Conservation (phyloP, 2,888 invertebrate genomes). For the Hirudinaria manillensis region DNA sequence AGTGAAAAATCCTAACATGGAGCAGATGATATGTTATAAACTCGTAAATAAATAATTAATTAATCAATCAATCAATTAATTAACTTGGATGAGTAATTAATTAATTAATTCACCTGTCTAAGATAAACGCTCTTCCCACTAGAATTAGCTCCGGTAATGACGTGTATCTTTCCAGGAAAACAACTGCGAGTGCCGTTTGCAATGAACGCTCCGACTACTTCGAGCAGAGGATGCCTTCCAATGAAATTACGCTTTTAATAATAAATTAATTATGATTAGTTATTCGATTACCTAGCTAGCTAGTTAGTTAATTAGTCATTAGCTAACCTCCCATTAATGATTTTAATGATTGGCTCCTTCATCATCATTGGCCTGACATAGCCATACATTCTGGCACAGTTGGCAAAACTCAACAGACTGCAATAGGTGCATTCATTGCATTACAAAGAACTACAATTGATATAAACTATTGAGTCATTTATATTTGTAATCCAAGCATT, state of each 20-base stretch:
- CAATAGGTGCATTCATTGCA: background rate
- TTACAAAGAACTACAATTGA: background rate
- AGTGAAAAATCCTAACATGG: too few relatives aligned
- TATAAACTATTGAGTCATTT: background rate
- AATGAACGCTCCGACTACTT: background rate
- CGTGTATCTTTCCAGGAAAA: constrained; percentile 61
- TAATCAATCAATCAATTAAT: constrained; percentile 61
- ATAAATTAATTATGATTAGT: background rate
- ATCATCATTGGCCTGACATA: constrained; percentile 66
- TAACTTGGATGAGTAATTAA: constrained; percentile 63
- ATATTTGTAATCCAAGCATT: background rate
- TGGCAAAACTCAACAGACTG: constrained; percentile 39
- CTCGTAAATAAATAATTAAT: too few relatives aligned
- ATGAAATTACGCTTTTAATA: background rate
- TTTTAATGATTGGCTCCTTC: constrained; percentile 59
- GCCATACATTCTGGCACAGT: constrained; percentile 60
- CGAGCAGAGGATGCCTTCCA: background rate
- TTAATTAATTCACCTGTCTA: constrained; percentile 64
- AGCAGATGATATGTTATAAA: background rate
- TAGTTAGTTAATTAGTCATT: constrained; percentile 58
- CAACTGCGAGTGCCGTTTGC: constrained; percentile 55
- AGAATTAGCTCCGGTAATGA: constrained; percentile 79
- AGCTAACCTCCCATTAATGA: constrained; percentile 61
- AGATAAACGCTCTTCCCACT: constrained; percentile 87
- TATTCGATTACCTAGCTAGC: too few relatives aligned